Percentiles rank a stretch among this genome's conserved stretches.
These are phyloP conservation scores for Edolisoma coerulescens DNA, from an alignment of 2,113 vertebrate species.

Conservation along the genomic window DNA sequence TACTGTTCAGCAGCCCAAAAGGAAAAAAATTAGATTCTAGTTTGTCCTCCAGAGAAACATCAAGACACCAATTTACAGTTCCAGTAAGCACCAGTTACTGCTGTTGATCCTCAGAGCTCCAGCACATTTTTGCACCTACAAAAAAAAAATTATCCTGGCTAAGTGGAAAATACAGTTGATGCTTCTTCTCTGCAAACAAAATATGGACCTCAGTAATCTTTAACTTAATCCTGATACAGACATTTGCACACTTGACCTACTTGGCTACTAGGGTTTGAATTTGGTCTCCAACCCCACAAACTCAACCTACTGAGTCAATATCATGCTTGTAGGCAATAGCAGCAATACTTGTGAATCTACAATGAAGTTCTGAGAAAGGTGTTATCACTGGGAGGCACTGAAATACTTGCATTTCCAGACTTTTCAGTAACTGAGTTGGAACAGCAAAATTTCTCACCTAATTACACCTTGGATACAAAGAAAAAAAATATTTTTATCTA, in stretches of 20 bases:
- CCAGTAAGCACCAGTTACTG: not conserved
- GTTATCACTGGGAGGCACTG: not conserved
- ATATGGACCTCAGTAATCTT: not conserved
- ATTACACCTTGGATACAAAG: not conserved
- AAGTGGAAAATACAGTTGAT: not conserved
- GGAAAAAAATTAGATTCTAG: not conserved
- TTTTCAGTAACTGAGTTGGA: not conserved
- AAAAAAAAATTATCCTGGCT: not conserved
- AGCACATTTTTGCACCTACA: not conserved
- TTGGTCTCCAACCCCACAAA: not conserved
- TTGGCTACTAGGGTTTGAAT: not conserved
- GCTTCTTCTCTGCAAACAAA: not conserved
- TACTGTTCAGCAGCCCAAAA: not conserved
- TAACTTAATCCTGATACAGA: not conserved
- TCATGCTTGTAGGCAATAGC: accelerated
- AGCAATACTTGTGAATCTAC: not conserved
- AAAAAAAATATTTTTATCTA: not conserved
- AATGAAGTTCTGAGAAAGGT: not conserved
- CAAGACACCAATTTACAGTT: not conserved
- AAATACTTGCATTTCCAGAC: not conserved
- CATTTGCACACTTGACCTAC: not conserved
- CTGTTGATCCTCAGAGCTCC: not conserved
- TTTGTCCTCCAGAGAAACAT: not conserved
- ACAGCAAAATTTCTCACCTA: not conserved
- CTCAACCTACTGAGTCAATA: not conserved